These are phyloP conservation scores for Eudemis profundana DNA, from an alignment of 2,888 invertebrate species.

Conservation along the genomic window DNA sequence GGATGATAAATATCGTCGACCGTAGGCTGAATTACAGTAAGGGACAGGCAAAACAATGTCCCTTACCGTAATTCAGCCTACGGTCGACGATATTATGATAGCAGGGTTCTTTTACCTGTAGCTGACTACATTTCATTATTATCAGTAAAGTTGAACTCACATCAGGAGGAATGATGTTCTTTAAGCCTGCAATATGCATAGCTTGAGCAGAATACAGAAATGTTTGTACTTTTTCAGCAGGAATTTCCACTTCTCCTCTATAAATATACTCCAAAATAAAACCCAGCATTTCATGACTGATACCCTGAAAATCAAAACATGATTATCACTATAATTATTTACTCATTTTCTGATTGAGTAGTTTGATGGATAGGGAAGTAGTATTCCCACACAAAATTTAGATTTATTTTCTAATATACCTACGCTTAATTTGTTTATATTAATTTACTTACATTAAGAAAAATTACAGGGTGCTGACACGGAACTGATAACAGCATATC, in stretches of 20 bases:
- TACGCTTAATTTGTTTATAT: not conserved
- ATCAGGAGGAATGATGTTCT: slow-evolving; percentile 47
- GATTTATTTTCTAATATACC: too few relatives aligned
- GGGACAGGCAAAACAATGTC: too few relatives aligned
- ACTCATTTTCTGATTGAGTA: too few relatives aligned
- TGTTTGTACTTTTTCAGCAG: slow-evolving; percentile 53
- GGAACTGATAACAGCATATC: slow-evolving; percentile 62
- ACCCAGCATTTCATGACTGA: slow-evolving; percentile 60
- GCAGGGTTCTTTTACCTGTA: too few relatives aligned
- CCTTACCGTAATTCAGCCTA: too few relatives aligned
- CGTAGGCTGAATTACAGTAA: too few relatives aligned
- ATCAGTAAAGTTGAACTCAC: slow-evolving; percentile 41
- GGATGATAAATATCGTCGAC: too few relatives aligned
- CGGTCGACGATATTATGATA: too few relatives aligned
- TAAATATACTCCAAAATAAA: slow-evolving; percentile 74
- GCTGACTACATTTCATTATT: too few relatives aligned
- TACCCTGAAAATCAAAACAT: slow-evolving; percentile 61
- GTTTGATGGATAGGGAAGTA: too few relatives aligned
- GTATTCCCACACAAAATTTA: too few relatives aligned
- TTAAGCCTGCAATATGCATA: slow-evolving; percentile 64
- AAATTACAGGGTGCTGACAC: slow-evolving; percentile 69
- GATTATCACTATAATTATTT: too few relatives aligned
- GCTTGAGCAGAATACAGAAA: slow-evolving; percentile 67
- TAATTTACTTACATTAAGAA: slow-evolving; percentile 67
- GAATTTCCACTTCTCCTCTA: slow-evolving; percentile 72